Conservation (phyloP, 1,140 invertebrate genomes). For the Elymnias hypermnestra region DNA sequence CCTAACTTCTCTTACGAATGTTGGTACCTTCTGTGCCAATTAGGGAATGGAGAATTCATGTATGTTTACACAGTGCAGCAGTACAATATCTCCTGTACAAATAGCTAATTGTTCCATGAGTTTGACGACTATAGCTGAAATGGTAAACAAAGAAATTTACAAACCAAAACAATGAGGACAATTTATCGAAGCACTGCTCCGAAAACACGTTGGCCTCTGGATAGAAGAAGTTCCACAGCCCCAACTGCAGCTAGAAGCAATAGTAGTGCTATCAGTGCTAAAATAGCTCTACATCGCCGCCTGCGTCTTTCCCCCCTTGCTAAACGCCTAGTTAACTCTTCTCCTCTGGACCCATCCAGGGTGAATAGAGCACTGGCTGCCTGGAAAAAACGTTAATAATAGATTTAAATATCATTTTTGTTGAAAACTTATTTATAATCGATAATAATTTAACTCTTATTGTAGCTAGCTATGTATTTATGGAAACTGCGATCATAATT, state of each 20-base stretch:
- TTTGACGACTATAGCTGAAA: too few species aligned
- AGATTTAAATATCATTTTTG: too few species aligned
- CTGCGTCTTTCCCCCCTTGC: constrained; percentile 43
- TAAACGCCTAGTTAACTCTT: constrained; percentile 43
- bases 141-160: neutral
- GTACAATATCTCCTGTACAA: too few species aligned
- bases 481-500: too few species aligned
- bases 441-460: too few species aligned
- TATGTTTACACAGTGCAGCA: too few species aligned
- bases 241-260: constrained; percentile 51
- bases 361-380: constrained; percentile 64
- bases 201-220: constrained; percentile 53
- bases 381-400: constrained; percentile 30
- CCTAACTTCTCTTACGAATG: too few species aligned
- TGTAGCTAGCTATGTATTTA: too few species aligned
- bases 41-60: too few species aligned
- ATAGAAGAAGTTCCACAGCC: constrained; percentile 59
- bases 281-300: constrained; percentile 40
- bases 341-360: constrained; percentile 47
- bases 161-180: neutral
- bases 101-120: too few species aligned
- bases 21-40: too few species aligned
- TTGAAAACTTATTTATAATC: too few species aligned
- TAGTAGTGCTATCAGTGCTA: constrained; percentile 44
- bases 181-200: constrained; percentile 51